Evolutionary conservation across 2,888 invertebrate genomes (phyloP).

Genomic region (Pollenia angustigena): DNA sequence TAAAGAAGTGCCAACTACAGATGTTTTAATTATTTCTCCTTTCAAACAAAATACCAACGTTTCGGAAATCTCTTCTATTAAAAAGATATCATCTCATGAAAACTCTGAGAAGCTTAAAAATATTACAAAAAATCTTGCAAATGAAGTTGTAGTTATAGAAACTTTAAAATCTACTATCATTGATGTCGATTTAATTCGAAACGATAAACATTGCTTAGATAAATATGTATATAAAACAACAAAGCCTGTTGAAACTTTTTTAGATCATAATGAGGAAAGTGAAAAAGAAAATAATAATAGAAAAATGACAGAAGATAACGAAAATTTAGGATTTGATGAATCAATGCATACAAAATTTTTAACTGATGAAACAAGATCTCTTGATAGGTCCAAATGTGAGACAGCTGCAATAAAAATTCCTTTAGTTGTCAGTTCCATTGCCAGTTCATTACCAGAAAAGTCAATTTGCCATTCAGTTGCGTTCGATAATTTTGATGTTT

Average conservation of each 20-base stretch:
- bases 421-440: no score
- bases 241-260: no score
- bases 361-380: not conserved
- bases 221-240: no score
- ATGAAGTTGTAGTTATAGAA: constrained; percentile 8
- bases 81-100: not conserved
- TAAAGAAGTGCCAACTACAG: not conserved
- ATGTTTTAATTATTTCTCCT: not conserved
- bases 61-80: not conserved
- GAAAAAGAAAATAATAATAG: not conserved
- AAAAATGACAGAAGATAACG: not conserved
- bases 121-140: not conserved
- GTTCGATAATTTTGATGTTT: no score
- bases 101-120: not conserved
- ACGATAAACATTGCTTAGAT: no score
- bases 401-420: not conserved
- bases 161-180: not conserved
- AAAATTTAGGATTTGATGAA: not conserved
- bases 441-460: no score
- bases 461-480: no score
- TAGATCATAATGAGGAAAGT: not conserved
- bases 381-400: not conserved
- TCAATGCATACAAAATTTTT: not conserved
- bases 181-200: not conserved
- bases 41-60: not conserved